Conservation (phyloP, 1,140 invertebrate genomes). For the Sminthurinus signatus region DNA sequence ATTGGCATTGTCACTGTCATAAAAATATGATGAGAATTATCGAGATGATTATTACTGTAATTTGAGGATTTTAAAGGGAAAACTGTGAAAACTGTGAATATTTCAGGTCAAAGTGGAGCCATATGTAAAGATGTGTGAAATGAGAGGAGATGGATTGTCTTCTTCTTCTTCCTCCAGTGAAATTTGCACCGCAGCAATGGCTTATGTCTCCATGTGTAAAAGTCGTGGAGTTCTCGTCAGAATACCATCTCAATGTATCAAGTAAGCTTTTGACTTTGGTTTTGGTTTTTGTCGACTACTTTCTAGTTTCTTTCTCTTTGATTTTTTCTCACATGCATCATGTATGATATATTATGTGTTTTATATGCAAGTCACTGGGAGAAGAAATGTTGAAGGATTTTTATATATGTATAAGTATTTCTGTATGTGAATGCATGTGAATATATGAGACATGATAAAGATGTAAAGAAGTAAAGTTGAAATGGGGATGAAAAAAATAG, state of each 20-base stretch:
- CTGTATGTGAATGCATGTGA: neutral
- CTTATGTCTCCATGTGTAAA: slow-evolving; percentile 69
- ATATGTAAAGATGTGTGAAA: slow-evolving; percentile 58
- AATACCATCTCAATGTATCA: slow-evolving; percentile 69
- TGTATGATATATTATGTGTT: no score
- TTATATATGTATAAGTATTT: neutral
- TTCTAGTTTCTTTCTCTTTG: neutral
- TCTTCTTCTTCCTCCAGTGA: no score
- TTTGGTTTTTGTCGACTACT: no score
- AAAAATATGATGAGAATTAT: no score
- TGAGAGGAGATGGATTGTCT: slow-evolving; percentile 45
- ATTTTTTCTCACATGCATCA: neutral
- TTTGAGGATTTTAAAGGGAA: no score
- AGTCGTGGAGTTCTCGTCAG: slow-evolving; percentile 64
- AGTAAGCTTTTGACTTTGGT: slow-evolving; percentile 51
- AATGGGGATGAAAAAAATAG: slow-evolving; percentile 29
- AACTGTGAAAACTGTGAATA: no score
- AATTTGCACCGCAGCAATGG: slow-evolving; percentile 64
- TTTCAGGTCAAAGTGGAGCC: slow-evolving; percentile 53
- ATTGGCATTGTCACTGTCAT: no score
- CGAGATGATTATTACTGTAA: no score
- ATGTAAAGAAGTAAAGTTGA: neutral
- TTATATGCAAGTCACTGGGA: no score
- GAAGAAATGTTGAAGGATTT: neutral
- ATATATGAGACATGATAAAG: neutral